Conservation (phyloP, 1,140 invertebrate species). For the Drosophila kohkoa region DNA sequence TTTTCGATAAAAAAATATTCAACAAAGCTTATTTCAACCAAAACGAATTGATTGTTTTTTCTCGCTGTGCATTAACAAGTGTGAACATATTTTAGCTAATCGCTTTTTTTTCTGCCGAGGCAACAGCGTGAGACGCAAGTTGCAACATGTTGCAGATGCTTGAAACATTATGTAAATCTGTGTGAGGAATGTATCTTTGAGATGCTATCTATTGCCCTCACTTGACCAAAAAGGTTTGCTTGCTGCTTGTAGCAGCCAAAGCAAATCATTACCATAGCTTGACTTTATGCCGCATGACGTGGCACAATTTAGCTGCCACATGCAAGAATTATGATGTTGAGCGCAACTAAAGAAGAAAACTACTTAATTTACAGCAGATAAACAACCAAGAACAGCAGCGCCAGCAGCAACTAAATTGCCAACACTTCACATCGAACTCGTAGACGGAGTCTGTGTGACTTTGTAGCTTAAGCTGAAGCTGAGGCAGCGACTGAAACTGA, state of each 20-base stretch:
- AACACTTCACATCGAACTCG: constrained; percentile 41
- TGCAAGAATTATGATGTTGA: constrained; percentile 75
- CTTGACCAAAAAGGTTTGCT: constrained; percentile 29
- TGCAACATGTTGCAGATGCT: constrained; percentile 3
- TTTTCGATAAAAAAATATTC: too few relatives aligned
- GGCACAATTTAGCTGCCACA: constrained; percentile 27
- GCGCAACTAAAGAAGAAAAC: constrained; percentile 59
- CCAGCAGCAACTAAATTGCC: constrained; percentile 53
- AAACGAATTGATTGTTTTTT: constrained; percentile 18
- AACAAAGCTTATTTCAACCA: background rate
- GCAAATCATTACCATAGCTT: constrained; percentile 1
- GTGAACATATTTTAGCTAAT: constrained; percentile 43
- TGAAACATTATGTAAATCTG: constrained; percentile 31
- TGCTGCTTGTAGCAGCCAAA: constrained; percentile 44
- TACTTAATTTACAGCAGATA: constrained; percentile 68
- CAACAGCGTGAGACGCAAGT: constrained; percentile 23
- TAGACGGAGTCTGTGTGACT: constrained; percentile 32
- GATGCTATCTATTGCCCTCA: constrained; percentile 20
- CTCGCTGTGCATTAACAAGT: constrained; percentile 50
- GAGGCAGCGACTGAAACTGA: constrained; percentile 7
- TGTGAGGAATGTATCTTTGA: constrained; percentile 8
- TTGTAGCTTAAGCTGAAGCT: background rate
- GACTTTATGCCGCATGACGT: background rate
- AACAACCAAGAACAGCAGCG: constrained; percentile 45
- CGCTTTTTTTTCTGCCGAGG: constrained; percentile 10